Conservation (phyloP, 2,797 vertebrate species). For the Sarcophilus harrisii region DNA sequence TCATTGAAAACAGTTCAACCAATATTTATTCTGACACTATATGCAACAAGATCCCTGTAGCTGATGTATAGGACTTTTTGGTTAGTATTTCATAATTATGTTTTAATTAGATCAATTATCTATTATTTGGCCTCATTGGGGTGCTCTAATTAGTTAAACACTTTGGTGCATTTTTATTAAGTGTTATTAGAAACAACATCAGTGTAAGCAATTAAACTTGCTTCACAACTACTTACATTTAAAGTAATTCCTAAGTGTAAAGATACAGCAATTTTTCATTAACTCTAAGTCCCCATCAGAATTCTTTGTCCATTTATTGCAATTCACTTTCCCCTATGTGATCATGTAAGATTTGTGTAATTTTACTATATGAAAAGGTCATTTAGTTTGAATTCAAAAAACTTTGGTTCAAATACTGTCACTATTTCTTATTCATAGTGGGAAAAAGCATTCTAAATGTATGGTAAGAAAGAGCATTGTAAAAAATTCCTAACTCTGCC, state of each 20-base stretch:
- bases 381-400: background rate
- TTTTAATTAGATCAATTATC: background rate
- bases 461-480: too few relatives aligned
- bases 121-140: background rate
- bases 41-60: background rate
- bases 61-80: background rate
- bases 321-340: background rate
- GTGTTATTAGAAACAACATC: background rate
- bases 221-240: background rate
- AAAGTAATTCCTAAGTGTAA: background rate
- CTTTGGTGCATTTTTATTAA: background rate
- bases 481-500: background rate
- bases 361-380: background rate
- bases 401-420: background rate
- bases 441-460: background rate
- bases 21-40: background rate
- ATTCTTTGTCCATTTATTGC: background rate
- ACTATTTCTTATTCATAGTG: background rate
- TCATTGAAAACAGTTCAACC: background rate
- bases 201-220: background rate
- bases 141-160: background rate
- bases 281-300: background rate
- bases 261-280: background rate
- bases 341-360: background rate
- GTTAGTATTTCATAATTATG: background rate